These are phyloP conservation scores for Philhelius pedissequus DNA, from an alignment of 2,888 invertebrate species.

Conservation along the genomic window DNA sequence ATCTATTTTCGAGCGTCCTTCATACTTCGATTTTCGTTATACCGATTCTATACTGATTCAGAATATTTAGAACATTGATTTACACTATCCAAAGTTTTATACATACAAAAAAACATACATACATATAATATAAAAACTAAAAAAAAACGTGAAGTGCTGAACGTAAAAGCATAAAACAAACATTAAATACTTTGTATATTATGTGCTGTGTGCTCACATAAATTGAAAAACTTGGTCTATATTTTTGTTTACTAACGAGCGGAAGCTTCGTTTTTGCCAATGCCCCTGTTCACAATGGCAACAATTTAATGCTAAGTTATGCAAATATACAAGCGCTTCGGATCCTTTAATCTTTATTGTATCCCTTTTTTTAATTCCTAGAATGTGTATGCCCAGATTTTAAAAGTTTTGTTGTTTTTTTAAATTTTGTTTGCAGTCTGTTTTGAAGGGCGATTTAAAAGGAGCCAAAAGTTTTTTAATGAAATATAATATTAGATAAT, in stretches of 20 bases:
- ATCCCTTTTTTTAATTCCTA: constrained; percentile 2
- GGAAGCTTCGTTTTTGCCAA: not conserved
- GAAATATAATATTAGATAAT: constrained; percentile 18
- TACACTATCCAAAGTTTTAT: too few species aligned
- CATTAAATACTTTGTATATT: constrained; percentile 5
- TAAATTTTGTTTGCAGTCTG: not conserved
- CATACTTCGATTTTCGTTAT: too few species aligned
- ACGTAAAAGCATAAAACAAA: not conserved
- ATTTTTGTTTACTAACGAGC: not conserved
- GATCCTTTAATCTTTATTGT: constrained; percentile 9
- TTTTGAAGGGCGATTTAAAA: not conserved
- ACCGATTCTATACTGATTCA: too few species aligned
- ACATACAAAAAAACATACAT: too few species aligned
- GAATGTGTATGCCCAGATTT: not conserved
- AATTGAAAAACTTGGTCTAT: constrained; percentile 52
- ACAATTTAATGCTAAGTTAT: constrained; percentile 24
- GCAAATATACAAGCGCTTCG: constrained; percentile 17
- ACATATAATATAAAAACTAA: not conserved
- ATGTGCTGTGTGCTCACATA: constrained; percentile 10
- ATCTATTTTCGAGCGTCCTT: too few species aligned
- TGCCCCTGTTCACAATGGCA: not conserved
- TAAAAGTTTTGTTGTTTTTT: not conserved
- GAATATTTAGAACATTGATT: too few species aligned
- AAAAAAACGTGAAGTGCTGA: not conserved
- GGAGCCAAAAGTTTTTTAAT: not conserved